Percentiles rank a stretch among this genome's conserved stretches.
These are phyloP conservation scores for Apotomis capreana DNA, from an alignment of 2,888 invertebrate genomes.

Conservation along the genomic window DNA sequence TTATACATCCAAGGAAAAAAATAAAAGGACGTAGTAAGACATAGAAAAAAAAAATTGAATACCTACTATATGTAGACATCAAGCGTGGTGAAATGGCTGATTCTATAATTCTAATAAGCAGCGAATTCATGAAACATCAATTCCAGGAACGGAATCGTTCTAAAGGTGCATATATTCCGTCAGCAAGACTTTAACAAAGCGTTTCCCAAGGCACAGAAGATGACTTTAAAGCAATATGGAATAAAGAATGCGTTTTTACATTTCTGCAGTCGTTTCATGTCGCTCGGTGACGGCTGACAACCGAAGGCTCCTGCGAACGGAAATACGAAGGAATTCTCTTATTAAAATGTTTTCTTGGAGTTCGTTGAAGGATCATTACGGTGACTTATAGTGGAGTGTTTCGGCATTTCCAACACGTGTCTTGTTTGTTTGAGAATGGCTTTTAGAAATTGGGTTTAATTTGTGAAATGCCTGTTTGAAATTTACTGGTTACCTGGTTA, in stretches of 20 bases:
- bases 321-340: conserved; percentile 33
- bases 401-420: conserved; percentile 49
- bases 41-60: too few relatives aligned
- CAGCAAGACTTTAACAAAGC: not conserved
- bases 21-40: too few relatives aligned
- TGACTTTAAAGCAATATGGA: not conserved
- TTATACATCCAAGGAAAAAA: too few relatives aligned
- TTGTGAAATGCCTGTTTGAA: not conserved
- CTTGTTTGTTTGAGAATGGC: conserved; percentile 11
- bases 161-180: not conserved
- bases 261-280: conserved; percentile 38
- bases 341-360: conserved; percentile 41
- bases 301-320: conserved; percentile 19
- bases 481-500: not conserved
- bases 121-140: too few relatives aligned
- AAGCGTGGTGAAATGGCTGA: too few relatives aligned
- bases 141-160: too few relatives aligned
- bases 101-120: too few relatives aligned
- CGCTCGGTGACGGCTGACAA: conserved; percentile 30
- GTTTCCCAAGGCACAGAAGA: not conserved
- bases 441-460: not conserved
- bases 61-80: too few relatives aligned
- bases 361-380: conserved; percentile 36
- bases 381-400: conserved; percentile 40
- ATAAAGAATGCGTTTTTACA: conserved; percentile 38